Base-by-base conservation (phyloP, 2,888 invertebrate species). In the Beris morrisii region DNA sequence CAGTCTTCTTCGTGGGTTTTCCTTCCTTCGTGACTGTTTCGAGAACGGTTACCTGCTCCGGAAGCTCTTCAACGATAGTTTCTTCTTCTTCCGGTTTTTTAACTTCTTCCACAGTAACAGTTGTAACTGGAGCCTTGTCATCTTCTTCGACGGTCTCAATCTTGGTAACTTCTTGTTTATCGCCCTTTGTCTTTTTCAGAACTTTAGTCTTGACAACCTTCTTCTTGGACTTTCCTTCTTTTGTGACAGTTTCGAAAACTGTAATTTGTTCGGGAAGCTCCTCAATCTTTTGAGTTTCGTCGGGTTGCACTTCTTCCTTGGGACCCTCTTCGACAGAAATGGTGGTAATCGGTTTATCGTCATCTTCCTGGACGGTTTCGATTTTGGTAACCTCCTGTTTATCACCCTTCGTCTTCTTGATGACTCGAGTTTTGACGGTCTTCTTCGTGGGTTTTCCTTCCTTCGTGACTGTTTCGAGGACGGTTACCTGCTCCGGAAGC, bases 111-210 rank as follows among this genome's bases (percentile, higher is more conserved):
- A 78, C 68, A 13, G 71, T 74, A 12, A 78, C 70, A n/a, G 68
- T 67, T 66, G 73, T 76, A 9, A 70, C 67, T 0, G 83, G 83
- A 65, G 79, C 74, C 64, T 77, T 74, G n/a, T 78, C 80, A 66
- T 81, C 82, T 71, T 81, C 76, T 72, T 79, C 78, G 46, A 81
- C 75, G n/a, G 82, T 82, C 59, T 79, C 74, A 55, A 83, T 82
- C 77, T 82, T 79, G 0, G 82, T 83, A 11, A 81, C 73, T 72
- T 84, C 82, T 54, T 81, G 75, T 72, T 77, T 79, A 50, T 75
- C 72, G 58, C 78, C 82, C 70, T 71, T 80, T 0, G 77, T 78
- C 71, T 81, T 82, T 66, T 77, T 82, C 45, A 82, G 77, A 1
- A 78, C 74, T 32, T 81, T 76, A 57, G 78, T 82, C 63, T 79